Base-by-base conservation (phyloP, 2,888 invertebrate genomes). In the Chironomus riparius region DNA sequence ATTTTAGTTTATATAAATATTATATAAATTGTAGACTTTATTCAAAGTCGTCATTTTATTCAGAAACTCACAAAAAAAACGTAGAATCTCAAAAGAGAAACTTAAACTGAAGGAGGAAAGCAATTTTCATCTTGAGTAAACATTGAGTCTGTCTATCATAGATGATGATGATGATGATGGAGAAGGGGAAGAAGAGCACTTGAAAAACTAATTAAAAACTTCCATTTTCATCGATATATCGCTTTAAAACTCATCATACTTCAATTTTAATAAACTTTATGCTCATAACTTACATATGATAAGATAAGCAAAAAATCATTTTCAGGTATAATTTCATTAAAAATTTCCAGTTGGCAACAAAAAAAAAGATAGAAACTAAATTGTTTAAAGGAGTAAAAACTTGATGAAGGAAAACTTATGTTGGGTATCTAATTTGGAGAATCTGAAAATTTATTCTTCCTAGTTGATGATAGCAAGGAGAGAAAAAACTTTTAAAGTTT, bases 291-390 rank as follows among this genome's bases (percentile, higher is more conserved):
- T 38, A 38, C 38, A 38, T 38, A 38, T 38, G 38, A 38, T 68
- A 47, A 70, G 47, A 70, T 47, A 71, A 47, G 48, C 50, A 71
- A 56, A 56, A n/a, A 56, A 71, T 71, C 56, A 71, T 50, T 15
- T 71, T 50, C 71, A 71, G 71, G 56, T 71, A 56, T 56, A 71
- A 71, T 71, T 50, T 61, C n/a, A 21, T 71, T 71, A 70, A 56
- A 56, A 56, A 18, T 56, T 56, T 56, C 18, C 6, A 7, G n/a
- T 56, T 56, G 4, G n/a, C 1, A 15, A 1, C 50, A n/a, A n/a
- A 38, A 38, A 56, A 56, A n/a, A n/a, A n/a, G n/a, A n/a, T n/a
- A n/a, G 56, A 18, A 56, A 13, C 5, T 13, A 6, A 18, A 56
- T n/a, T 56, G 56, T 18, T 56, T 56, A 3, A 56, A 56, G 3